These are phyloP conservation scores for Lytechinus variegatus DNA, from an alignment of 35 echinoderm and acorn worm genomes.

Conservation along the genomic window DNA sequence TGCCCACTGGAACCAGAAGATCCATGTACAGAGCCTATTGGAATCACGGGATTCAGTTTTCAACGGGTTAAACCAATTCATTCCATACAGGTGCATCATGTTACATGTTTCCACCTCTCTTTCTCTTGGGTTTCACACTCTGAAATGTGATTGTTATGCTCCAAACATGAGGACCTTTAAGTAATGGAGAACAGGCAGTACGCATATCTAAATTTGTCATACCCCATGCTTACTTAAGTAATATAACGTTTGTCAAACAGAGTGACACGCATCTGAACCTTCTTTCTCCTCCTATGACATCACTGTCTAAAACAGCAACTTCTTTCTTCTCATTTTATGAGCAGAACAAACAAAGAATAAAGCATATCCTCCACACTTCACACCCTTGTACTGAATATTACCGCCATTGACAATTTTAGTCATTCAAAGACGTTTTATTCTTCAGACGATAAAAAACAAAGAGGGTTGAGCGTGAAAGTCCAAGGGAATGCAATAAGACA, in stretches of 20 bases:
- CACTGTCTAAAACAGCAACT: neutral
- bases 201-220: neutral
- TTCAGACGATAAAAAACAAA: neutral
- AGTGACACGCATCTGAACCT: neutral
- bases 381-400: neutral
- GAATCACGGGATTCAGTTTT: no score
- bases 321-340: neutral
- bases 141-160: neutral
- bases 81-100: neutral
- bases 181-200: neutral
- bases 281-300: neutral
- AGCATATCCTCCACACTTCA: neutral
- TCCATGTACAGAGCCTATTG: no score
- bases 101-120: neutral
- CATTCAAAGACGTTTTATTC: neutral
- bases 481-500: neutral
- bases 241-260: neutral
- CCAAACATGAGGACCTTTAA: neutral
- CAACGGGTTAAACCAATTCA: slow-evolving; percentile 9
- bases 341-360: neutral
- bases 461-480: neutral
- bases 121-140: neutral
- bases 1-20: no score
- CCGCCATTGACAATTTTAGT: neutral
- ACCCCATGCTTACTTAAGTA: neutral